Percentiles rank a stretch among this genome's conserved stretches.
These are phyloP conservation scores for Chelonus formosanus DNA, from an alignment of 2,888 invertebrate species.

Conservation along the genomic window DNA sequence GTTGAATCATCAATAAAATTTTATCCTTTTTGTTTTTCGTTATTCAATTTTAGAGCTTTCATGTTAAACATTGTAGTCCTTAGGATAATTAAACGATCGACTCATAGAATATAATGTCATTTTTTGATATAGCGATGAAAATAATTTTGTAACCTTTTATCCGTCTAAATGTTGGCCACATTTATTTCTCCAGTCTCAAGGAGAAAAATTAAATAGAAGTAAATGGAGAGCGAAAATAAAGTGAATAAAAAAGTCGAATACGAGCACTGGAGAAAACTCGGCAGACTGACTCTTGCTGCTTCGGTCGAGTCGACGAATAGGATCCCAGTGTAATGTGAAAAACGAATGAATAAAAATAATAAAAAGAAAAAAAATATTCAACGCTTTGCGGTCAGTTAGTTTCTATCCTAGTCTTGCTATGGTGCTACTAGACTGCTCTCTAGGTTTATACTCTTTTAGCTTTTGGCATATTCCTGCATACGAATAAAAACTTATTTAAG, in stretches of 20 bases:
- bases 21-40: neutral
- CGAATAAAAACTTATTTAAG: slow-evolving; percentile 17
- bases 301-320: slow-evolving; percentile 50
- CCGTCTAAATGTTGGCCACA: neutral
- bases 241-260: slow-evolving; percentile 25
- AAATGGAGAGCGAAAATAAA: slow-evolving; percentile 8
- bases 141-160: slow-evolving; percentile 4
- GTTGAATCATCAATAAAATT: no score
- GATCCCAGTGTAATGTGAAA: slow-evolving; percentile 40
- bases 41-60: no score
- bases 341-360: slow-evolving; percentile 40
- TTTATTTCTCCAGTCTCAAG: neutral
- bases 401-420: slow-evolving; percentile 35
- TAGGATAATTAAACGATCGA: no score
- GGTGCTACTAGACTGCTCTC: slow-evolving; percentile 10
- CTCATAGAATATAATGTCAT: no score
- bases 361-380: slow-evolving; percentile 34
- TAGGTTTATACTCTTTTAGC: slow-evolving; percentile 26
- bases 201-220: slow-evolving; percentile 11
- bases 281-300: slow-evolving; percentile 36
- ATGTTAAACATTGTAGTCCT: no score
- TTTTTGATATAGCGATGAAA: neutral
- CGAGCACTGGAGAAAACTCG: slow-evolving; percentile 33
- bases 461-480: slow-evolving; percentile 10
- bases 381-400: slow-evolving; percentile 54